Evolutionary conservation across 2,113 vertebrate species (phyloP).

Genomic region (Machaerirhynchus nigripectus): DNA sequence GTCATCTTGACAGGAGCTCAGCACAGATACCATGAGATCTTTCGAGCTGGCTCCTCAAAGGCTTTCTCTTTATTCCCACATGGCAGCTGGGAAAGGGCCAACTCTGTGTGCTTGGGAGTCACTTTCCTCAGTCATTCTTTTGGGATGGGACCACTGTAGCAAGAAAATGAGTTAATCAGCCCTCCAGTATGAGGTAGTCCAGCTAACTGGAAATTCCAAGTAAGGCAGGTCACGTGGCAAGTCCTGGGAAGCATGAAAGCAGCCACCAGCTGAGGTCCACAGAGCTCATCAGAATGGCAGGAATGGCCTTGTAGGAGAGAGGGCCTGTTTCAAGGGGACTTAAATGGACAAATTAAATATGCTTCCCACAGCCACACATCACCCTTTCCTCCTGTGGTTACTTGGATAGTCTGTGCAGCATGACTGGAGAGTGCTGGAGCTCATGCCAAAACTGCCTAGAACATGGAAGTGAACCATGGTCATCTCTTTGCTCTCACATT

Average conservation of each 20-base stretch:
- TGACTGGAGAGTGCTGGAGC: background rate
- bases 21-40: background rate
- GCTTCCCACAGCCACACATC: background rate
- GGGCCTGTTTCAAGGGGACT: background rate
- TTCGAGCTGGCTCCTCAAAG: background rate
- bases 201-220: background rate
- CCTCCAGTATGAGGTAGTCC: background rate
- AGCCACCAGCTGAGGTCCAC: background rate
- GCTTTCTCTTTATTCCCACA: background rate
- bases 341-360: background rate
- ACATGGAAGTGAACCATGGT: background rate
- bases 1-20: background rate
- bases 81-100: background rate
- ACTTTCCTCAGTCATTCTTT: background rate
- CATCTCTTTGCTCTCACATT: background rate
- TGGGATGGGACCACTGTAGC: background rate
- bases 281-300: background rate
- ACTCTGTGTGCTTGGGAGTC: fast-evolving
- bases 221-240: background rate
- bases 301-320: background rate
- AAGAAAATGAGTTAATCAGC: background rate
- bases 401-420: background rate
- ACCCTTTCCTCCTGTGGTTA: background rate
- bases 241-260: background rate
- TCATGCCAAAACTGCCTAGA: background rate